Base-by-base conservation (phyloP, 2,113 vertebrate species). In the Micronisus gabar region DNA sequence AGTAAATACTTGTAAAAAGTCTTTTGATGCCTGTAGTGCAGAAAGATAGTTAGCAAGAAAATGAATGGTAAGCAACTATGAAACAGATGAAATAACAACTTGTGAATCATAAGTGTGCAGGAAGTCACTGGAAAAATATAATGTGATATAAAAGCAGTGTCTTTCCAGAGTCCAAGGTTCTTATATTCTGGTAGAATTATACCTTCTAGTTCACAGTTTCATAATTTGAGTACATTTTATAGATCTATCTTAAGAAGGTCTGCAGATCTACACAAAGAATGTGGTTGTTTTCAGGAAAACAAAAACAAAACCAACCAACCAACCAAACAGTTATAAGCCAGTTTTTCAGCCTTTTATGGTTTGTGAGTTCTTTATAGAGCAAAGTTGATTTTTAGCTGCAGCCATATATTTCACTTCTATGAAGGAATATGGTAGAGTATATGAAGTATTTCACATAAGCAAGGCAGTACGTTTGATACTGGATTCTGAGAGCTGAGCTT, bases 231-330 rank as follows among this genome's bases (percentile, higher is more conserved):
- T 59, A 23, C 0, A 2, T 23, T 76, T 74, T 52, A 8, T 59
- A n/a, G 4, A 36, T 23, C 25, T 55, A 15, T 19, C 6, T 36
- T 59, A 38, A 68, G 53, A 61, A 68, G 70, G 30, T 25, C 8
- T 67, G 32, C 65, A 88, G 17, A 43, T 66, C 10, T 85, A 56
- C 13, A 43, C 5, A 7, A 59, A 71, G 11, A 53, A 30, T 1
- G 6, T 18, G 3, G 1, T n/a, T 32, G 11, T 27, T 85, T 59
- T n/a, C 50, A 52, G 15, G 10, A 59, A 48, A 53, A 29, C 15
- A 29, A 53, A 27, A 29, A 2, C 50, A 32, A 21, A 34, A 6
- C 3, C 14, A 50, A 8, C 0, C 27, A 68, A 36, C 3, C 5
- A 45, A 43, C 6, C 36, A 22, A 16, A 9, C 23, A 10, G 52